Evolutionary conservation across 2,113 vertebrate species (phyloP).

Genomic region (Bubo bubo): DNA sequence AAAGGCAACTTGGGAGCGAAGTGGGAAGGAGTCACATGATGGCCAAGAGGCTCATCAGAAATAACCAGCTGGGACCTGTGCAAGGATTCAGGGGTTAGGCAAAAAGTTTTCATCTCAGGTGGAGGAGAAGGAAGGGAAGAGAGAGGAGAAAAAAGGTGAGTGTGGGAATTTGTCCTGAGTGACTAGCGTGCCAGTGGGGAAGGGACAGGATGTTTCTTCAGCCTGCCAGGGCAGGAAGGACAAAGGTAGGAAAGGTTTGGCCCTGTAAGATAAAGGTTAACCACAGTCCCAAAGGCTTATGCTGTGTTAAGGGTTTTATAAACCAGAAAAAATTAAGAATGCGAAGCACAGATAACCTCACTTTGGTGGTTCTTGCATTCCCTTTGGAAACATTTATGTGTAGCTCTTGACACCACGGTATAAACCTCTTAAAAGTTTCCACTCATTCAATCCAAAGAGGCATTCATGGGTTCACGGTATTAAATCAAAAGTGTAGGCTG

Average conservation of each 20-base stretch:
- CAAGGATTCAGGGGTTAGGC: neutral
- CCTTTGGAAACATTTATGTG: neutral
- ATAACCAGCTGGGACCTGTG: neutral
- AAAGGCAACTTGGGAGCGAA: neutral
- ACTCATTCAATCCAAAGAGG: neutral
- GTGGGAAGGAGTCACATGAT: neutral
- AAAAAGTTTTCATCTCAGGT: neutral
- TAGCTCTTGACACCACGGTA: neutral
- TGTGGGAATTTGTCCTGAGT: neutral
- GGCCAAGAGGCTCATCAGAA: neutral
- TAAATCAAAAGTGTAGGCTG: neutral
- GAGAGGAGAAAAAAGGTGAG: neutral
- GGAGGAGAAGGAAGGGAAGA: neutral
- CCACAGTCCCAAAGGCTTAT: neutral
- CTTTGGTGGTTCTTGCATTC: neutral
- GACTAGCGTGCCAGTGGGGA: neutral
- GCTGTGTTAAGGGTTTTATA: neutral
- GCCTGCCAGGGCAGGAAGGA: neutral
- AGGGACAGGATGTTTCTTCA: neutral
- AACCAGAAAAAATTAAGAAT: neutral
- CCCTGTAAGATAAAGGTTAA: neutral
- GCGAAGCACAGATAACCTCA: neutral
- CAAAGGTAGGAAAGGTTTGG: neutral
- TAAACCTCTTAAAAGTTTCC: neutral
- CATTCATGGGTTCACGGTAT: neutral